Evolutionary conservation across 2,888 invertebrate species (phyloP), one percentile per base, ranked within the genome.

Genomic region (Hyppa rectilinea): DNA sequence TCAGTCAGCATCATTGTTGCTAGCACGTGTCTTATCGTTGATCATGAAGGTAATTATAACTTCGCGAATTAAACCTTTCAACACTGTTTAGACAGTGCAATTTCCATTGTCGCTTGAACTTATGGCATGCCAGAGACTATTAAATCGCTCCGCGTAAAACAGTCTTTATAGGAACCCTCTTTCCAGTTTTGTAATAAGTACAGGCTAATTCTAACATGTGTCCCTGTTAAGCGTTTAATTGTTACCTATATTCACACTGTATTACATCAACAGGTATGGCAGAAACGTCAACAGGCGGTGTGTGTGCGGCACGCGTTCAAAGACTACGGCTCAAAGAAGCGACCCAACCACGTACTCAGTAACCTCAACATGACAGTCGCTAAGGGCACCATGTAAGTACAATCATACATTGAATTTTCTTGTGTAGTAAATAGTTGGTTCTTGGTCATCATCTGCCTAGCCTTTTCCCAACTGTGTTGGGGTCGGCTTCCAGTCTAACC

Each of bases 321-420:
- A 92, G 97, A 98, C 85, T 99, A 98, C 91, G 99, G 99, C 81
- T 97, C 97, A 85, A 98, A 98, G 92, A 98, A 98, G 91, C 97
- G 98, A 86, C 97, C 98, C 66, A 98, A 98, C 91, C 98, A 98
- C 84, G 98, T 99, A 56, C 96, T 99, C 78, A 97, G 97, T 89
- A 98, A 98, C 93, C 97, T 99, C 78, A 98, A 98, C 94, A 98
- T 99, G 98, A 98, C 98, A 70, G 99, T 99, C 78, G 98, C 98
- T 85, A 98, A 98, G 93, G 99, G 99, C 88, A 98, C 98, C 81
- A 99, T 99, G 99, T 99, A 94, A 98, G 98, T 97, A 76, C 14
- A 14, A 2, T n/a, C n/a, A n/a, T 14, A 53, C 31, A 5, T 10
- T 36, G 5, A 36, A 9, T 55, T 56, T 3, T 23, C 23, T 56